Base-by-base conservation (phyloP, 2,888 invertebrate genomes). In the Steinernema carpocapsae region DNA sequence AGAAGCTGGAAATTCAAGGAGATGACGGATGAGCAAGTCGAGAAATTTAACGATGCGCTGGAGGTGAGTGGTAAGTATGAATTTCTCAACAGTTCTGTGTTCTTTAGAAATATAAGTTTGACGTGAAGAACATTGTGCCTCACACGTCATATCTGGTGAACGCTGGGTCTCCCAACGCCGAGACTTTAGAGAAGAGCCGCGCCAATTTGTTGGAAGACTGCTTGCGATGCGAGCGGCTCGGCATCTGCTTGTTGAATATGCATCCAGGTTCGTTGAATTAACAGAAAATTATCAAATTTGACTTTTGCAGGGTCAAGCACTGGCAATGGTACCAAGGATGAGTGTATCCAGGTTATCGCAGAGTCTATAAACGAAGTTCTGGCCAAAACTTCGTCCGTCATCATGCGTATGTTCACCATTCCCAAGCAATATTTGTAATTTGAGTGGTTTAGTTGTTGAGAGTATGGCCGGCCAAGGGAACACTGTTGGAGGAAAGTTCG, bases 91-190 rank as follows among this genome's bases (percentile, higher is more conserved):
- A n/a, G n/a, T 37, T 37, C 3, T 43, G 19, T 19, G 1, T 22
- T 70, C 26, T 43, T 48, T 76, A 88, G 87, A 83, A 84, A 32
- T 82, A 85, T 71, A 80, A 72, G 0, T 84, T 81, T 56, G 78
- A 82, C 22, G 71, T 83, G 46, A 78, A 84, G n/a, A 78, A 82
- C 37, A 88, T 83, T 82, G 85, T 87, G 29, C 88, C 82, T 75
- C 89, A 82, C 77, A 90, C 89, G 0, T 89, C 89, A 0, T 90
- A 90, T 78, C 82, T 90, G 52, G 81, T 90, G 80, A 90, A 90
- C 82, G 88, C 88, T 74, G 90, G 89, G 4, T 88, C 89, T 2
- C 88, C 89, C 1, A 87, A 89, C 73, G 76, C 80, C 7, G 89
- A 88, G 7, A 87, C 83, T 7, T 81, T 89, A 72, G 76, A 81